Percentiles rank a stretch among this genome's conserved stretches.
phyloP scores from a whole-genome alignment of 2,888 invertebrate species.

The Cotesia congregata region DNA sequence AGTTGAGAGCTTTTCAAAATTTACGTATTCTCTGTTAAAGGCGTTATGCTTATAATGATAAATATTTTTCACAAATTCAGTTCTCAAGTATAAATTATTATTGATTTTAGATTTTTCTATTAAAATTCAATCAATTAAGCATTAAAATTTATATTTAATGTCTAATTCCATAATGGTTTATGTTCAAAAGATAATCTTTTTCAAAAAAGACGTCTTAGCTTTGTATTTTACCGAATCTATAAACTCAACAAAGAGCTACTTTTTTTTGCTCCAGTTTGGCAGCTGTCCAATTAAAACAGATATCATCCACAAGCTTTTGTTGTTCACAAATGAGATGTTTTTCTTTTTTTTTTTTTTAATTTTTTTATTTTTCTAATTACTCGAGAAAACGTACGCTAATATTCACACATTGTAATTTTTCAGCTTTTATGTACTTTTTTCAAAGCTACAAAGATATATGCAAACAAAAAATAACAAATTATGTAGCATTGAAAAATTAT shows the following conservation, averaged over 20 bases:
- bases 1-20: no score
- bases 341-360: slow-evolving; percentile 10
- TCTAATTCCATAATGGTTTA: background rate
- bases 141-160: no score
- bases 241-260: slow-evolving; percentile 5
- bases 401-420: background rate
- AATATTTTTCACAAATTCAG: no score
- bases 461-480: no score
- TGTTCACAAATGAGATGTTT: slow-evolving; percentile 8
- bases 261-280: slow-evolving; percentile 9
- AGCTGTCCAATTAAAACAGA: slow-evolving; percentile 19
- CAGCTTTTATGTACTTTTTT: background rate
- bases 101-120: no score
- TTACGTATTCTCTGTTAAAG: no score
- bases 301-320: slow-evolving; percentile 19
- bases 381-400: slow-evolving; percentile 12
- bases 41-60: no score
- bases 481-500: no score
- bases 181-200: background rate
- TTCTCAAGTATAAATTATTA: no score
- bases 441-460: background rate
- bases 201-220: slow-evolving; percentile 5
- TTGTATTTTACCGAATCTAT: slow-evolving; percentile 6
- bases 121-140: no score
- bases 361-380: slow-evolving; percentile 27